These are phyloP conservation scores for Hydrotaea diabolus DNA, from an alignment of 2,888 invertebrate genomes.

Conservation along the genomic window DNA sequence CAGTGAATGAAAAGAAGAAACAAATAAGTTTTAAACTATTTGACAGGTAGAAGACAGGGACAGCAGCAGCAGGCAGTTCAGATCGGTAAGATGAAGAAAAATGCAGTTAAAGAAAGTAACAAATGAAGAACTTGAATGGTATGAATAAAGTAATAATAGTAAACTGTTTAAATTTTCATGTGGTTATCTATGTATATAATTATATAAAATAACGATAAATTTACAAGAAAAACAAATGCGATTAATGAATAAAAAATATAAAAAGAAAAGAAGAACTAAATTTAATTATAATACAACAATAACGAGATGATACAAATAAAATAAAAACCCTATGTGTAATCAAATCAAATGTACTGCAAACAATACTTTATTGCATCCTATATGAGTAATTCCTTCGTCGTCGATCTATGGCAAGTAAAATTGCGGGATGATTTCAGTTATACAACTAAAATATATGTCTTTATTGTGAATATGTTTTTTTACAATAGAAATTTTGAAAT, in stretches of 20 bases:
- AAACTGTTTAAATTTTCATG: conserved; percentile 72
- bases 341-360: conserved; percentile 68
- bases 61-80: background rate
- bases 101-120: background rate
- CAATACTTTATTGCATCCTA: conserved; percentile 9
- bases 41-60: background rate
- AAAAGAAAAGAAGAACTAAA: conserved; percentile 42
- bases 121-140: conserved; percentile 18
- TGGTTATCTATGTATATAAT: conserved; percentile 80
- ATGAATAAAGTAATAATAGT: conserved; percentile 39
- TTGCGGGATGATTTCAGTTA: background rate
- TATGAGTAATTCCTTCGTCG: conserved; percentile 6
- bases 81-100: conserved; percentile 17
- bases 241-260: conserved; percentile 48
- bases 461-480: background rate
- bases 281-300: conserved; percentile 56
- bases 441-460: background rate
- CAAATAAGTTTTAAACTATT: background rate
- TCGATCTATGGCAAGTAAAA: background rate
- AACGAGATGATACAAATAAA: conserved; percentile 58
- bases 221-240: conserved; percentile 64
- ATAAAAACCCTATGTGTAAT: conserved; percentile 78
- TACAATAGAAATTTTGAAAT: background rate
- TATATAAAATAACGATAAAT: conserved; percentile 77
- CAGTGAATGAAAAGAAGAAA: conserved; percentile 3